Conservation (phyloP, 2,888 invertebrate genomes). For the Laspeyria flexula region DNA sequence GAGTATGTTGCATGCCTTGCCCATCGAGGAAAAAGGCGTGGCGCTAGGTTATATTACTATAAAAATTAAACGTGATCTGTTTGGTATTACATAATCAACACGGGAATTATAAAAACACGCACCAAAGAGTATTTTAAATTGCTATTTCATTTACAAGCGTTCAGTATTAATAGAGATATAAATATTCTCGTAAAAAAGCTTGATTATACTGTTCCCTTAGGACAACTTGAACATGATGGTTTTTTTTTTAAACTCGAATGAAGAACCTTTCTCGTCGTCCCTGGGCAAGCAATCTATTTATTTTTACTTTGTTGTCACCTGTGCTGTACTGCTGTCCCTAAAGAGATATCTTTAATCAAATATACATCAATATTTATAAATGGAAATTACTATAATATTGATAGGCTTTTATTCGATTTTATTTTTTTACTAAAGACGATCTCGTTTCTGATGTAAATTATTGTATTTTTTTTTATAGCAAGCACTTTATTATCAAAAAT, state of each 20-base stretch:
- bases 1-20: too few species aligned
- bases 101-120: too few species aligned
- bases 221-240: background rate
- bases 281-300: background rate
- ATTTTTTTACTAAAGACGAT: too few species aligned
- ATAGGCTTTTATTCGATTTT: too few species aligned
- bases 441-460: too few species aligned
- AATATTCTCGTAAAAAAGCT: slow-evolving; percentile 6
- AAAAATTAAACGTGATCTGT: too few species aligned
- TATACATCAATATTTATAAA: background rate
- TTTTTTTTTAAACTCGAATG: background rate
- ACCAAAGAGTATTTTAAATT: background rate
- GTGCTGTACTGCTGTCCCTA: background rate
- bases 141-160: background rate
- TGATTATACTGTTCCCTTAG: background rate
- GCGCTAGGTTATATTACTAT: too few species aligned
- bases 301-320: background rate
- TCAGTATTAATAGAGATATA: slow-evolving; percentile 1
- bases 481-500: too few species aligned
- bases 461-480: too few species aligned
- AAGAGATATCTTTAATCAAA: background rate
- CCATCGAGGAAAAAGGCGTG: too few species aligned
- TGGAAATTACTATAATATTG: too few species aligned
- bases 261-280: background rate
- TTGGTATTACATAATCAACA: too few species aligned